Base-by-base conservation (phyloP, 2,888 invertebrate species). In the Eupithecia exiguata region DNA sequence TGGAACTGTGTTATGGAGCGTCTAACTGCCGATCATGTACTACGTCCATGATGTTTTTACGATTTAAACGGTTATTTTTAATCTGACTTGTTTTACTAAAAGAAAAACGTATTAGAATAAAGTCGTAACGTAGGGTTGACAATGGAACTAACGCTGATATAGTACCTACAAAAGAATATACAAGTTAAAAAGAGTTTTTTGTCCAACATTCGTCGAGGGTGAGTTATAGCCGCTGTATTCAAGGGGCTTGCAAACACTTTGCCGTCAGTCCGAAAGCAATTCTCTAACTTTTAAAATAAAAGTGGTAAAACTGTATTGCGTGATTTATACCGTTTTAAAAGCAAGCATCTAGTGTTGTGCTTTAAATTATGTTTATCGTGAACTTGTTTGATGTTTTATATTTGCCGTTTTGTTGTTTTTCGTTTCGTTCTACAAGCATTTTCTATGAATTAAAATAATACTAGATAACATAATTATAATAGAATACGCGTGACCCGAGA, bases 1-100 rank as follows among this genome's bases (percentile, higher is more conserved):
- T 81, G 79, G 79, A 81, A 80, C 77, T 77, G 80, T 81, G 80
- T 80, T 82, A 82, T 81, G 80, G 80, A 78, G 78, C 80, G 80
- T 76, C 74, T 82, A 77, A 78, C 77, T 75, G 76, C 73, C 79
- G 58, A 14, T 77, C 77, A 77, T 77, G 75, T 71, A 2, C 53
- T 21, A 53, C 25, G 5, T 62, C 9, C 18, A 53, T 21, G 18
- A 18, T 62, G 62, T 63, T 43, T 43, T 66, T 36, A 38, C 21
- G 66, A 30, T 4, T 35, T 0, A 16, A 35, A 21, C 35, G 12
- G 30, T 18, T 62, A 35, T 30, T 61, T 30, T 30, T 7, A 46
- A 18, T 46, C 18, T 46, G 7, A 46, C 18, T n/a, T 10, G 49
- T 49, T 5, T 16, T 16, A n/a, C 49, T 9, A 40, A 12, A n/a